Conservation (phyloP, 2,888 invertebrate genomes). For the Lasioglossum pauxillum region DNA sequence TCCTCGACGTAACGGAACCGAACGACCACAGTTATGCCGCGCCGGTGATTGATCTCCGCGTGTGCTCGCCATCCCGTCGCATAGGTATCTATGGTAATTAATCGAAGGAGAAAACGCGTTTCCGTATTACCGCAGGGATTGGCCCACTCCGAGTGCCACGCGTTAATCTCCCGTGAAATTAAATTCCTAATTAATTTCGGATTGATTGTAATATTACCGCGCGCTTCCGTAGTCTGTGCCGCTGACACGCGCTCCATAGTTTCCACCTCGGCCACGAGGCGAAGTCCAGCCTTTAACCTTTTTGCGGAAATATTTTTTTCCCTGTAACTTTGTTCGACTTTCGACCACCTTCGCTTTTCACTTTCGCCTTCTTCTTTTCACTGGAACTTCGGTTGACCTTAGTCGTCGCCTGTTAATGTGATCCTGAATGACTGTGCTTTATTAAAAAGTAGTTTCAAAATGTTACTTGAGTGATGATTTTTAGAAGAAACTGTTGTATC, state of each 20-base stretch:
- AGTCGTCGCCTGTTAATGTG: not conserved
- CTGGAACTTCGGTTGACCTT: not conserved
- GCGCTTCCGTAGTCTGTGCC: not conserved
- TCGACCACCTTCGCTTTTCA: not conserved
- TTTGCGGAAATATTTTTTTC: not conserved
- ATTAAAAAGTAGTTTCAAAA: not conserved
- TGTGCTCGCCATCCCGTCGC: conserved; percentile 41
- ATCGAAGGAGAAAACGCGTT: conserved; percentile 64
- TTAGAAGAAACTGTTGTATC: not conserved
- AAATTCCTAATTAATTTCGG: conserved; percentile 49
- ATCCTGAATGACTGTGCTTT: not conserved
- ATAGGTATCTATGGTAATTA: conserved; percentile 63
- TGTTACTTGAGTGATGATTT: not conserved
- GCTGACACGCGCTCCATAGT: not conserved
- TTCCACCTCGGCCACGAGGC: not conserved
- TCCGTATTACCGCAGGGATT: conserved; percentile 49
- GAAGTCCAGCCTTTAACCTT: no score
- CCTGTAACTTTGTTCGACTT: not conserved
- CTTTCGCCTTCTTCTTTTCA: not conserved
- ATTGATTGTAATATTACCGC: not conserved
- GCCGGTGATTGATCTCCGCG: conserved; percentile 68
- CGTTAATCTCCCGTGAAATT: conserved; percentile 31
- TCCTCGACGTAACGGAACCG: conserved; percentile 65
- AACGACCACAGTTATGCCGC: conserved; percentile 68
- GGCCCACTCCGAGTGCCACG: conserved; percentile 36